Base-by-base conservation (phyloP, 2,113 vertebrate species). In the Misgurnus mizolepis region DNA sequence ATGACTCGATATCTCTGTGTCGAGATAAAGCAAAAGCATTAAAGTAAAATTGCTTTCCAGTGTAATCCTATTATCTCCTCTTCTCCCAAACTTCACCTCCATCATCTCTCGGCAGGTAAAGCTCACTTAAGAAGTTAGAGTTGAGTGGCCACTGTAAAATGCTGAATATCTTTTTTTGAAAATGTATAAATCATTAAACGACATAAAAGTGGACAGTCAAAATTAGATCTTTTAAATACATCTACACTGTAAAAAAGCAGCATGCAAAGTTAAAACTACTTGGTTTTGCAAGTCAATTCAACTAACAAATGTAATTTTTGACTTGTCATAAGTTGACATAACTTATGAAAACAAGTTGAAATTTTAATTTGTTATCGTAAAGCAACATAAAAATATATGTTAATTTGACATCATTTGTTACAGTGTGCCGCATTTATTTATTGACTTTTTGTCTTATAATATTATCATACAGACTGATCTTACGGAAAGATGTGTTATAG, bases 31-130 rank as follows among this genome's bases (percentile, higher is more conserved):
- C 12, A 27, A 2, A 76, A 77, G 74, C 61, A 55, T 40, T 77
- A 66, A 55, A 10, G 34, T 0, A 66, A 77, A 77, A 77, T 55
- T 77, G 61, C 47, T 77, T 77, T 77, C 62, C 49, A 77, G 6
- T 34, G 12, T 66, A 77, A 77, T 77, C 74, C 74, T 66, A 66
- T 77, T 77, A 77, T 40, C 74, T 47, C 11, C 17, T 76, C 61
- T 50, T 66, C 45, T 12, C 34, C 6, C 60, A 64, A 55, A 76
- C 27, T 53, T 17, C 62, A 41, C 45, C 34, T 77, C 47, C 61
- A 66, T 77, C 74, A 50, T 66, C 72, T 66, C 22, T 17, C 56
- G 50, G 73, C 60, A 76, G 60, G 60, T 64, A 49, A 15, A 64
- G 58, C 60, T 10, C 49, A 17, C 43, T 41, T 14, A 10, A 66